These are phyloP conservation scores for Nezara viridula DNA, from an alignment of 2,888 invertebrate genomes.

Conservation along the genomic window DNA sequence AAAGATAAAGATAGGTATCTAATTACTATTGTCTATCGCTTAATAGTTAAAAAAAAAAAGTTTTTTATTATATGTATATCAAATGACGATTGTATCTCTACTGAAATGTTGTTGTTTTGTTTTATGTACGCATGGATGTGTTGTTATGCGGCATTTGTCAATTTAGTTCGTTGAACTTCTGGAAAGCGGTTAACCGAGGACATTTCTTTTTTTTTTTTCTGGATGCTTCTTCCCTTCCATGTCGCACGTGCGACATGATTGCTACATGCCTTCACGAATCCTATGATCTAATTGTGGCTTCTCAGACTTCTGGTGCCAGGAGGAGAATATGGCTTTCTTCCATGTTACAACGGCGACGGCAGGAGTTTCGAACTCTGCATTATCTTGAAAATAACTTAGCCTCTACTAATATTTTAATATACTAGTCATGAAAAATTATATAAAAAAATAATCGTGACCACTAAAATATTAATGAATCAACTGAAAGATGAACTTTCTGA, in stretches of 20 bases:
- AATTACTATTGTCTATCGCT: too few species aligned
- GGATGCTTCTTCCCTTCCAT: background rate
- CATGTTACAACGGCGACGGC: background rate
- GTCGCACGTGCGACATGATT: slow-evolving; percentile 34
- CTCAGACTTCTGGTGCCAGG: background rate
- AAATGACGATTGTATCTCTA: too few species aligned
- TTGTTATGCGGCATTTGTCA: background rate
- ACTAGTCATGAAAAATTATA: too few species aligned
- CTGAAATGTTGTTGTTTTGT: too few species aligned
- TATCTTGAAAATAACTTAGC: background rate
- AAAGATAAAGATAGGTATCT: too few species aligned
- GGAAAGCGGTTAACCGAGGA: slow-evolving; percentile 6
- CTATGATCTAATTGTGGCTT: slow-evolving; percentile 28
- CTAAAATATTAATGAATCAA: too few species aligned
- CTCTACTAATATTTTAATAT: too few species aligned
- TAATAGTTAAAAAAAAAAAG: too few species aligned
- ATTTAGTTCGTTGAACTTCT: slow-evolving; percentile 8
- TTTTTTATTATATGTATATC: too few species aligned
- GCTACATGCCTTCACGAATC: slow-evolving; percentile 23
- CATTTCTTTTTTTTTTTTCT: slow-evolving; percentile 11
- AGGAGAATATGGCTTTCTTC: background rate
- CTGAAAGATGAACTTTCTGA: too few species aligned
- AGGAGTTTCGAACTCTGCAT: background rate
- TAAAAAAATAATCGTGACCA: too few species aligned
- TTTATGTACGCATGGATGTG: background rate